Conservation (phyloP, 2,797 vertebrate species). For the Coreius guichenoti region DNA sequence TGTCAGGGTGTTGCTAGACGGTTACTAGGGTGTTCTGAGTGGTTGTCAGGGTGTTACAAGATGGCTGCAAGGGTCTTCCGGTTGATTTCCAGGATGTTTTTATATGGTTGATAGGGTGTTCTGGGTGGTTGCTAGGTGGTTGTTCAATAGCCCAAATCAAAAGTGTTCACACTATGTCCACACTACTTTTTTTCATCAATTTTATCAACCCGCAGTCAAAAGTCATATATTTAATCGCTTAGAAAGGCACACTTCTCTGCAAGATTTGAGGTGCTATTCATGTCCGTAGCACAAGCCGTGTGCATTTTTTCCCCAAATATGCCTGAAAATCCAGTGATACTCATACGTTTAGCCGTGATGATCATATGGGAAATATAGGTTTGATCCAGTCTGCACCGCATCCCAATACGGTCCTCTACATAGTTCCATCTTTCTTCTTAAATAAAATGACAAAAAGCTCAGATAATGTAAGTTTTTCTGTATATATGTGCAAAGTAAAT, state of each 20-base stretch:
- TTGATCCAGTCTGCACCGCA: background rate
- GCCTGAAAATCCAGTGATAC: background rate
- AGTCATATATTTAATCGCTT: background rate
- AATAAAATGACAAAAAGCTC: background rate
- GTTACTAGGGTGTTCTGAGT: background rate
- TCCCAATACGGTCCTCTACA: background rate
- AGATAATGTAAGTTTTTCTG: background rate
- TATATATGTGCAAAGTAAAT: background rate
- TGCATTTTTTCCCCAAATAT: background rate
- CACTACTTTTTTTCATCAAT: background rate
- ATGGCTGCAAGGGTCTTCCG: background rate
- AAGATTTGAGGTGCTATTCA: background rate
- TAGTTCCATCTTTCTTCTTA: background rate
- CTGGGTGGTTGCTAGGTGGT: background rate
- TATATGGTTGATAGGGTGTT: background rate
- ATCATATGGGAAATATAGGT: background rate
- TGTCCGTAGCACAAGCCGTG: background rate
- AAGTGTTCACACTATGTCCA: background rate
- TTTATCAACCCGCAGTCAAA: background rate
- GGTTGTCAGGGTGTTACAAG: background rate
- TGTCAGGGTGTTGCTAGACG: background rate
- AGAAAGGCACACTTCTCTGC: background rate
- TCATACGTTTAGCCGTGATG: background rate
- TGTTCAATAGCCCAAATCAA: background rate
- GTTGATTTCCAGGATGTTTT: no score